phyloP scores from a whole-genome alignment of 2,113 vertebrate genomes.

The Heteronetta atricapilla region DNA sequence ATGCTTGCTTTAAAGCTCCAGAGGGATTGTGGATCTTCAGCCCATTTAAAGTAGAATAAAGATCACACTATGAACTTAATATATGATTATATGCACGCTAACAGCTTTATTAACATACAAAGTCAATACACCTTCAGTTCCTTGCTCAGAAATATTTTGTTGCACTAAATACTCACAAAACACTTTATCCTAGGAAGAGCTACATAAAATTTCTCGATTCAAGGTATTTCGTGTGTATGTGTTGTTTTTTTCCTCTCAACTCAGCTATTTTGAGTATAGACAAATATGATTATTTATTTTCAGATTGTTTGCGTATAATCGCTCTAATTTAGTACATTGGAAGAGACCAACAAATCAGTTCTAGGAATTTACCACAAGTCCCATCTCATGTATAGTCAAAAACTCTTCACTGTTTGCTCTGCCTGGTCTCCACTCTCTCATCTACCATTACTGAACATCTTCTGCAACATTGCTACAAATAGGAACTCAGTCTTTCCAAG shows the following conservation, averaged over 20 bases:
- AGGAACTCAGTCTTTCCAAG: neutral
- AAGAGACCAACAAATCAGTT: neutral
- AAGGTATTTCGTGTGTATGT: neutral
- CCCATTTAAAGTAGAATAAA: neutral
- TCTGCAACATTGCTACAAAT: neutral
- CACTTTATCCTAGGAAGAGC: neutral
- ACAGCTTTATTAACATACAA: neutral
- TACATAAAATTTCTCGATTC: neutral
- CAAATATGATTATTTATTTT: neutral
- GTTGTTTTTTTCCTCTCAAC: neutral
- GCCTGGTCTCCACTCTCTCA: neutral
- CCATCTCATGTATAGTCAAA: slow-evolving; percentile 11
- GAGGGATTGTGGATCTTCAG: neutral
- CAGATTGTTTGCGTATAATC: neutral
- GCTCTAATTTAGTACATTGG: neutral
- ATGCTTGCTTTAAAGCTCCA: neutral
- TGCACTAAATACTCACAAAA: neutral
- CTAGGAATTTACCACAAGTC: neutral
- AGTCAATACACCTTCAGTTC: neutral
- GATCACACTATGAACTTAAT: neutral
- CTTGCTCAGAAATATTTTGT: neutral
- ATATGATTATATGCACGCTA: neutral
- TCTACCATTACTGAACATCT: neutral
- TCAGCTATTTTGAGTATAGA: neutral
- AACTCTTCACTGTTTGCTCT: neutral